Evolutionary conservation across 2,797 vertebrate genomes (phyloP).

Genomic region (Acridotheres tristis): DNA sequence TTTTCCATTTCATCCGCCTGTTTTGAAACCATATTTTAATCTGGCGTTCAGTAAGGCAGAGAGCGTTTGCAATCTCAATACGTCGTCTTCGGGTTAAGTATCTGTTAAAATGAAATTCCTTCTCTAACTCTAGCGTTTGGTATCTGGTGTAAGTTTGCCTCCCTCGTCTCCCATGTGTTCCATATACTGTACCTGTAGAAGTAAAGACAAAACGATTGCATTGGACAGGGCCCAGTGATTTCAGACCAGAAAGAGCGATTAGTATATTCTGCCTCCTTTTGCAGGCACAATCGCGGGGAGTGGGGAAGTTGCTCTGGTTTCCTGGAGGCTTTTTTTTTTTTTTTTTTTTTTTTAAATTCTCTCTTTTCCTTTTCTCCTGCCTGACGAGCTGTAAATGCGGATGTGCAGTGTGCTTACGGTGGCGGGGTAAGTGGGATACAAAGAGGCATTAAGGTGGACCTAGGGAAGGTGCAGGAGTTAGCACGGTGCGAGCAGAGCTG

Average conservation of each 20-base stretch:
- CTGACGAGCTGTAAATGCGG: not conserved
- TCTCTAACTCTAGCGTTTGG: slow-evolving; percentile 85
- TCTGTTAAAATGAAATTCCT: slow-evolving; percentile 86
- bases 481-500: not conserved
- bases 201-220: slow-evolving; percentile 65
- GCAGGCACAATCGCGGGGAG: not conserved
- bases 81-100: slow-evolving; percentile 84
- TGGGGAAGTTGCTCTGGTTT: not conserved
- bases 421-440: not conserved
- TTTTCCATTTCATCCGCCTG: slow-evolving; percentile 87
- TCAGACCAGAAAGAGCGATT: slow-evolving; percentile 31
- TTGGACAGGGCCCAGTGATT: slow-evolving; percentile 63
- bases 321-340: not conserved
- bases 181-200: slow-evolving; percentile 81
- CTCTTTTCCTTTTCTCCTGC: not conserved
- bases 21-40: slow-evolving; percentile 89
- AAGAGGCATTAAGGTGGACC: not conserved
- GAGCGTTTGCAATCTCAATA: slow-evolving; percentile 84
- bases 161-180: slow-evolving; percentile 82
- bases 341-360: not conserved
- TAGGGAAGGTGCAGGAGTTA: not conserved
- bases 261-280: slow-evolving; percentile 7
- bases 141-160: slow-evolving; percentile 85
- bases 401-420: not conserved
- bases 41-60: slow-evolving; percentile 85